Conservation (phyloP, 1,140 invertebrate genomes). For the Nephotettix cincticeps region DNA sequence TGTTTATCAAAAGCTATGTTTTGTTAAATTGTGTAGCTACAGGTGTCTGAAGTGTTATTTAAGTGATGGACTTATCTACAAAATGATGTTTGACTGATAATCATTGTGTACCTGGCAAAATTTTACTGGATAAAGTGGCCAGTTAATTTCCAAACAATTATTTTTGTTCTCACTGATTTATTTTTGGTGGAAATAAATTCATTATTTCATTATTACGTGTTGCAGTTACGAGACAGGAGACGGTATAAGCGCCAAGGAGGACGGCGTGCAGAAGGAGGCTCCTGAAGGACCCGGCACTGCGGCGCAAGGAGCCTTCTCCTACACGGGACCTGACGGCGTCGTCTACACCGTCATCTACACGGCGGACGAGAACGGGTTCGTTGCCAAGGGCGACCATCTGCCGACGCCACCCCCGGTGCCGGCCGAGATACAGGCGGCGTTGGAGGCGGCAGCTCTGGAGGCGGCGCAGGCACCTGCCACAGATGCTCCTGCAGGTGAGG, state of each 20-base stretch:
- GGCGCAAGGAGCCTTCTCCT: conserved; percentile 66
- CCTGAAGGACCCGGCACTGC: conserved; percentile 65
- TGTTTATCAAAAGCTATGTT: too few relatives aligned
- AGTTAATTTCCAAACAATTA: too few relatives aligned
- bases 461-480: not conserved
- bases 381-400: conserved; percentile 59
- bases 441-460: conserved; percentile 57
- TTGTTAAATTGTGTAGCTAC: too few relatives aligned
- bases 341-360: conserved; percentile 67
- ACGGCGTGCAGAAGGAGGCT: conserved; percentile 71
- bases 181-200: too few relatives aligned
- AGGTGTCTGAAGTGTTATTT: too few relatives aligned
- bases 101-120: too few relatives aligned
- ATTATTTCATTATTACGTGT: too few relatives aligned
- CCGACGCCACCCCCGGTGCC: conserved; percentile 70
- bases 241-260: conserved; percentile 78
- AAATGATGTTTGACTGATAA: too few relatives aligned
- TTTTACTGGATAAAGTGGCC: too few relatives aligned
- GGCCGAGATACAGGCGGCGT: conserved; percentile 67
- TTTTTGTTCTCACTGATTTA: too few relatives aligned
- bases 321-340: conserved; percentile 71
- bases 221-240: conserved; percentile 81
- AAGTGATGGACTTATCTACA: too few relatives aligned
- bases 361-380: conserved; percentile 68
- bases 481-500: not conserved